Evolutionary conservation across 2,888 invertebrate genomes (phyloP).

Genomic region (Leptopilina myrica): DNA sequence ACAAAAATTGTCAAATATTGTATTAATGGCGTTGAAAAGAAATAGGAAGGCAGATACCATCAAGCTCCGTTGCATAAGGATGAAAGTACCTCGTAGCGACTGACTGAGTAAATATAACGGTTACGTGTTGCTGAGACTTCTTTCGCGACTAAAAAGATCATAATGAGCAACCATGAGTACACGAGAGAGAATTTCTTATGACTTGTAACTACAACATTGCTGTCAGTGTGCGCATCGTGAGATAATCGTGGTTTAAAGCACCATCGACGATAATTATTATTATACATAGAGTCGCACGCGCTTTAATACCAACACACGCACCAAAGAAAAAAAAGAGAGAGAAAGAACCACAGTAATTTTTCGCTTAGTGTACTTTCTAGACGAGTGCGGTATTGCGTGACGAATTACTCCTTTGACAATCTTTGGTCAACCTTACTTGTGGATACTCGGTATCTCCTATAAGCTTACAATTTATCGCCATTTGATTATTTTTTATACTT

Average conservation of each 20-base stretch:
- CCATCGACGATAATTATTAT: slow-evolving; percentile 44
- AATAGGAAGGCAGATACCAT: slow-evolving; percentile 65
- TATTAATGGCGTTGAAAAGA: slow-evolving; percentile 47
- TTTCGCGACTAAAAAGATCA: slow-evolving; percentile 54
- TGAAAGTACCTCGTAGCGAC: slow-evolving; percentile 71
- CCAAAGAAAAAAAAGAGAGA: no score
- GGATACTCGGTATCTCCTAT: slow-evolving; percentile 22
- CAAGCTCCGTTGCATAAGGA: slow-evolving; percentile 72
- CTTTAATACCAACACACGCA: slow-evolving; percentile 30
- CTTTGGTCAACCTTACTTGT: slow-evolving; percentile 34
- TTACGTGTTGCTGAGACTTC: slow-evolving; percentile 67
- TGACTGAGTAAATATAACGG: slow-evolving; percentile 75
- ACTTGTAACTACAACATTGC: slow-evolving; percentile 41
- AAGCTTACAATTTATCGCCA: slow-evolving; percentile 15
- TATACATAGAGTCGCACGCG: slow-evolving; percentile 29
- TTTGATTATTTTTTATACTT: slow-evolving; percentile 23
- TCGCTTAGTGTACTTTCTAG: slow-evolving; percentile 43
- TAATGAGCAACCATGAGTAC: slow-evolving; percentile 53
- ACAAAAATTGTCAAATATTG: slow-evolving; percentile 30
- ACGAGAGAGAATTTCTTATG: slow-evolving; percentile 44
- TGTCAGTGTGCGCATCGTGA: slow-evolving; percentile 48
- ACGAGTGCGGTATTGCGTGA: slow-evolving; percentile 41
- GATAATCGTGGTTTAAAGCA: slow-evolving; percentile 47
- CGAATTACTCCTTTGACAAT: slow-evolving; percentile 40
- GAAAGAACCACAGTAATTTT: slow-evolving; percentile 39